Percentiles rank a stretch among this genome's conserved stretches.
phyloP scores from a whole-genome alignment of 2,797 vertebrate genomes.

The Ataeniobius toweri region DNA sequence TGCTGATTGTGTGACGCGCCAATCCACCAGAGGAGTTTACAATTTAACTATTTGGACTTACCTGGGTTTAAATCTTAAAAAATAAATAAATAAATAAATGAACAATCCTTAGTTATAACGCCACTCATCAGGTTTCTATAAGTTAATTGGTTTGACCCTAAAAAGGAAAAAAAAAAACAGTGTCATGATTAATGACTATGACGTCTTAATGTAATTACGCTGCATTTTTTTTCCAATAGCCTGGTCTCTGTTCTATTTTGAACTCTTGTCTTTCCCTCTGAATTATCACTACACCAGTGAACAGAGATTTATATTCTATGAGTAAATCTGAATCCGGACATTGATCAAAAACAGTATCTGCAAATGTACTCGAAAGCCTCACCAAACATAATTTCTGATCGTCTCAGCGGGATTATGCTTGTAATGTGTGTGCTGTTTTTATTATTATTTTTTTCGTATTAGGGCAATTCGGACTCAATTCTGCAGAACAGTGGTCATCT shows the following conservation, averaged over 20 bases:
- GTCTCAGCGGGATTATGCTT: slow-evolving; percentile 86
- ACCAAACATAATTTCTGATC: slow-evolving; percentile 84
- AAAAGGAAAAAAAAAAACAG: background rate
- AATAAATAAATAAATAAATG: background rate
- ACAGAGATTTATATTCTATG: slow-evolving; percentile 22
- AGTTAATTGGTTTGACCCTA: no score
- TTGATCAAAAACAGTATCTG: slow-evolving; percentile 36
- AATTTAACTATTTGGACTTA: background rate
- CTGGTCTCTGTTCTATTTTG: background rate
- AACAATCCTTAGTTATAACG: background rate
- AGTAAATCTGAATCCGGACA: slow-evolving; percentile 28
- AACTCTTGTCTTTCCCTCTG: slow-evolving; percentile 1
- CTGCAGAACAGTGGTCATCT: slow-evolving; percentile 72
- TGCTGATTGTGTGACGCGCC: slow-evolving; percentile 20
- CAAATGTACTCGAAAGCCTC: slow-evolving; percentile 69
- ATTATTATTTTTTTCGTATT: slow-evolving; percentile 73
- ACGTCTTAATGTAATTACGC: background rate
- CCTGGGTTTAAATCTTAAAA: background rate
- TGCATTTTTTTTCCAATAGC: background rate
- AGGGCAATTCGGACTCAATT: slow-evolving; percentile 63
- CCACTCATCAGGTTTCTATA: background rate
- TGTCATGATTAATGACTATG: background rate
- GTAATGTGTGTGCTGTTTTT: slow-evolving; percentile 65
- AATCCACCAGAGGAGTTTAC: background rate
- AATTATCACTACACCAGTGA: slow-evolving; percentile 18